Evolutionary conservation across 2,888 invertebrate species (phyloP).

Genomic region (Maniola hyperantus): DNA sequence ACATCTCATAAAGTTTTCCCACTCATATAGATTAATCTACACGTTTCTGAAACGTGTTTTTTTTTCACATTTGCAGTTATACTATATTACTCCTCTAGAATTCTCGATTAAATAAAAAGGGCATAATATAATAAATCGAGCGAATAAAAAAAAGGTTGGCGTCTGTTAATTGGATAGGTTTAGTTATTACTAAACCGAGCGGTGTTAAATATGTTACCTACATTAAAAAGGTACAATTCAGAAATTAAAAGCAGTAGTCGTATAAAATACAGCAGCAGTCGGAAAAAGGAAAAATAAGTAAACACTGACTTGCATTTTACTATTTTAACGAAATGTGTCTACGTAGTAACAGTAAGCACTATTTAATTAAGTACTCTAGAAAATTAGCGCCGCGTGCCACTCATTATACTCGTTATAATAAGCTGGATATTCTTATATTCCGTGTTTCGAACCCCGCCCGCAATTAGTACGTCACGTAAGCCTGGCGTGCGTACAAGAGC

Average conservation of each 20-base stretch:
- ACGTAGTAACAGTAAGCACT: constrained; percentile 11
- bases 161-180: too few relatives aligned
- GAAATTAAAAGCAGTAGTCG: too few relatives aligned
- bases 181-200: too few relatives aligned
- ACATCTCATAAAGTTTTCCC: neutral
- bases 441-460: constrained; percentile 40
- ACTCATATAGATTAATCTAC: neutral
- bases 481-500: constrained; percentile 67
- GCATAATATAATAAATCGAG: too few relatives aligned
- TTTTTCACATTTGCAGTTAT: too few relatives aligned
- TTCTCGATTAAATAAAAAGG: too few relatives aligned
- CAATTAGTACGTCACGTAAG: constrained; percentile 53
- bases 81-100: too few relatives aligned
- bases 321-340: constrained; percentile 2
- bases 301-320: neutral
- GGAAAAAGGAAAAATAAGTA: neutral
- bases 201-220: too few relatives aligned
- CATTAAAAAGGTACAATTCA: too few relatives aligned
- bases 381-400: constrained; percentile 31
- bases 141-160: too few relatives aligned
- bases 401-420: constrained; percentile 39
- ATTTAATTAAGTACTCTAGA: constrained; percentile 36
- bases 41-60: too few relatives aligned
- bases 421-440: constrained; percentile 36
- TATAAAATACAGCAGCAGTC: too few relatives aligned